Evolutionary conservation across 2,113 vertebrate genomes (phyloP).

Genomic region (Turdus rufiventris): DNA sequence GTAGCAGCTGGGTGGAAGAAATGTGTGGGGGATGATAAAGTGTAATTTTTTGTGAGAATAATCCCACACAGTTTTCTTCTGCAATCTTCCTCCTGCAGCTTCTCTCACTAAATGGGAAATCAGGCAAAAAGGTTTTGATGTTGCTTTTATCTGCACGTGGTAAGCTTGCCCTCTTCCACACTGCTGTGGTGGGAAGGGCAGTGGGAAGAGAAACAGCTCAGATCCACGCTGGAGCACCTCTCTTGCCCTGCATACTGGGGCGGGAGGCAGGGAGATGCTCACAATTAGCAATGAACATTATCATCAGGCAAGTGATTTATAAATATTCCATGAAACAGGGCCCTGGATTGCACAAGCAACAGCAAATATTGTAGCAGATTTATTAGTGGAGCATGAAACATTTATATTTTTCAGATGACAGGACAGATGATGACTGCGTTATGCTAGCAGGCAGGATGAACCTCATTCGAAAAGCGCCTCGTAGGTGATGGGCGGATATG

Average conservation of each 20-base stretch:
- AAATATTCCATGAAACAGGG: conserved; percentile 56
- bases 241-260: background rate
- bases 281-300: conserved; percentile 63
- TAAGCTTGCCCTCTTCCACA: background rate
- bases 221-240: background rate
- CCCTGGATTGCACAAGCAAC: conserved; percentile 2
- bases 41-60: background rate
- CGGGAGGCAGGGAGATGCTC: background rate
- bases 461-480: conserved; percentile 45
- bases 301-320: conserved; percentile 44
- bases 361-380: conserved; percentile 56
- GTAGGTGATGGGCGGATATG: conserved; percentile 28
- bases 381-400: conserved; percentile 59
- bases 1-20: background rate
- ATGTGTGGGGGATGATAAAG: background rate
- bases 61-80: background rate
- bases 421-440: conserved; percentile 64
- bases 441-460: conserved; percentile 59
- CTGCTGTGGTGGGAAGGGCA: background rate
- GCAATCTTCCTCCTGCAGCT: background rate
- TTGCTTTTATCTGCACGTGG: background rate
- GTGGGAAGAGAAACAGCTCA: background rate
- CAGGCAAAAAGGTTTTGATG: background rate
- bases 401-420: conserved; percentile 67
- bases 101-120: background rate